A percentile compares a stretch with the other conserved stretches of the same genome.
phyloP scores from a whole-genome alignment of 2,797 vertebrate genomes.

The Microctenopoma lineatum region DNA sequence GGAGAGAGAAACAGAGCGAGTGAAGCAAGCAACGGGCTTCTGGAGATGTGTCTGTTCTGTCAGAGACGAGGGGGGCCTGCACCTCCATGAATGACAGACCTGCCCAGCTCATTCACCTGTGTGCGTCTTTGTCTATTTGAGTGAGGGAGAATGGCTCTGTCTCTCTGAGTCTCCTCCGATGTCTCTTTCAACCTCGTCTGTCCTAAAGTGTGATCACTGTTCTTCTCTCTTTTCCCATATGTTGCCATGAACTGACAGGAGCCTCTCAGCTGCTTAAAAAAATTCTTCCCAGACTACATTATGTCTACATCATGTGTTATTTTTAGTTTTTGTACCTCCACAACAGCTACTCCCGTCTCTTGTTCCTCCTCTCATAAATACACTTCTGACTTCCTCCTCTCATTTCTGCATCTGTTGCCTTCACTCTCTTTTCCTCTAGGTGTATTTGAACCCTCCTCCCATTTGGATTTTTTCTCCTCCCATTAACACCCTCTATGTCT shows the following conservation, averaged over 20 bases:
- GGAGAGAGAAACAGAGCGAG: slow-evolving; percentile 50
- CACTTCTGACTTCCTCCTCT: slow-evolving; percentile 10
- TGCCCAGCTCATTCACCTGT: slow-evolving; percentile 65
- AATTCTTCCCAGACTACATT: slow-evolving; percentile 43
- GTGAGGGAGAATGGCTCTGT: slow-evolving; percentile 42
- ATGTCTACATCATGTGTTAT: slow-evolving; percentile 41
- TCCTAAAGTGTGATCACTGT: slow-evolving; percentile 64
- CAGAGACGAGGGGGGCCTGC: slow-evolving; percentile 73
- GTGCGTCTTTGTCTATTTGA: slow-evolving; percentile 47
- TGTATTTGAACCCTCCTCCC: slow-evolving; percentile 73
- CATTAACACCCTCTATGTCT: slow-evolving; percentile 51
- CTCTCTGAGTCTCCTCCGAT: slow-evolving; percentile 46
- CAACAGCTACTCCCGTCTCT: slow-evolving; percentile 3
- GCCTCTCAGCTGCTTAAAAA: slow-evolving; percentile 39
- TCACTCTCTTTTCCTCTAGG: slow-evolving; percentile 39
- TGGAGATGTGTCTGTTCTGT: slow-evolving; percentile 76
- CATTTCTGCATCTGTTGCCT: slow-evolving; percentile 35
- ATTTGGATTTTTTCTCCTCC: slow-evolving; percentile 65
- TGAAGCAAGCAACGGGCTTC: slow-evolving; percentile 61
- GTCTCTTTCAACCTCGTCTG: slow-evolving; percentile 67
- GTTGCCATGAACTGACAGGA: slow-evolving; percentile 46
- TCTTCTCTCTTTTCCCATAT: slow-evolving; percentile 67
- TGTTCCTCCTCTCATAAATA: slow-evolving; percentile 39
- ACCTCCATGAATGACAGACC: slow-evolving; percentile 75
- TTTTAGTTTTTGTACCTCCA: slow-evolving; percentile 39